Evolutionary conservation across 1,140 invertebrate species (phyloP).

Genomic region (Chironomus tepperi): DNA sequence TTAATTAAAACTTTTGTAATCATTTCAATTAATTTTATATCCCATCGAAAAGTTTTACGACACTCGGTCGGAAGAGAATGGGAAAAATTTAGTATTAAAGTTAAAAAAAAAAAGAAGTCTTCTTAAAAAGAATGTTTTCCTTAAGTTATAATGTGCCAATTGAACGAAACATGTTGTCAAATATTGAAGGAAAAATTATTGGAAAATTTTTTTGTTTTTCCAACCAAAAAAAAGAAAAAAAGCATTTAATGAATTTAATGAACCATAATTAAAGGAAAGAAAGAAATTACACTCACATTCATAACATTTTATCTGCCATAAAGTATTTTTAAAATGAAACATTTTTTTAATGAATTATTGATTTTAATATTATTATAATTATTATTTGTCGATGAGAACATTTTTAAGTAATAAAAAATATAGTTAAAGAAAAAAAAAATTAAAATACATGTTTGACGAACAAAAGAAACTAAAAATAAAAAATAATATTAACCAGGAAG

Average conservation of each 20-base stretch:
- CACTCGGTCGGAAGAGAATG: no score
- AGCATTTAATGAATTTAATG: no score
- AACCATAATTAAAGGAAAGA: no score
- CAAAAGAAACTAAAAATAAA: slow-evolving; percentile 1
- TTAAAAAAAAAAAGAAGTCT: not conserved
- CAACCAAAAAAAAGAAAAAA: no score
- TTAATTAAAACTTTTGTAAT: no score
- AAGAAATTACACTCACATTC: not conserved
- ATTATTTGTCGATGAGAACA: not conserved
- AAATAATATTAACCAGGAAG: not conserved
- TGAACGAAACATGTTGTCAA: slow-evolving; percentile 6
- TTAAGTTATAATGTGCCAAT: slow-evolving; percentile 14
- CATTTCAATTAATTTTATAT: no score
- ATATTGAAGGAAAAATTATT: not conserved
- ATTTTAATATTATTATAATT: not conserved
- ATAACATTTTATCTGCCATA: not conserved
- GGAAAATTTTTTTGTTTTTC: not conserved
- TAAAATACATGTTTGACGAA: slow-evolving; percentile 3
- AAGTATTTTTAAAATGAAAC: not conserved
- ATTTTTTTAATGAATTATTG: not conserved
- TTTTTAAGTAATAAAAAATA: not conserved
- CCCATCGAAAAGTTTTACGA: no score
- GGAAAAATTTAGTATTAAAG: not conserved
- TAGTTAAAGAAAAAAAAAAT: not conserved
- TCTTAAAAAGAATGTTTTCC: slow-evolving; percentile 1